These are phyloP conservation scores for Rhaphigaster nebulosa DNA, from an alignment of 2,888 invertebrate species.

Conservation along the genomic window DNA sequence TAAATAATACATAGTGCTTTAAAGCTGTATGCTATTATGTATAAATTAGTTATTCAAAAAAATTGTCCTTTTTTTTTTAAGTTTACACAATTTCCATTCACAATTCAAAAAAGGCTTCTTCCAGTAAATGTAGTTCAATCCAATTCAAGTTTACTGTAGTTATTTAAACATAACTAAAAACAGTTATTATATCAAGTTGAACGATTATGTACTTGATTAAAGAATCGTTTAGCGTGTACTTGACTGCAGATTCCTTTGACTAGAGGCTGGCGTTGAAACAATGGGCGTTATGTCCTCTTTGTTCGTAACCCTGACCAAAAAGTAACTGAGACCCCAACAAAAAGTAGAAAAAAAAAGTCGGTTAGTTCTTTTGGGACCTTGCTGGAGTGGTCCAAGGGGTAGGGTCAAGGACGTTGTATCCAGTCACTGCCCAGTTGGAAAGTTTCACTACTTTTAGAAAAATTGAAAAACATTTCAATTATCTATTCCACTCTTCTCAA, in stretches of 20 bases:
- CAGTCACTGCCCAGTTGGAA: neutral
- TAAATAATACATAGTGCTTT: no score
- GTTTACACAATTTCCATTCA: no score
- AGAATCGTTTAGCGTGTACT: neutral
- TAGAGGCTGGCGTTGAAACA: neutral
- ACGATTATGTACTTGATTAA: neutral
- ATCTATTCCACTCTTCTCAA: neutral
- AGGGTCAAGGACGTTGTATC: neutral
- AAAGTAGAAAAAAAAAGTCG: neutral
- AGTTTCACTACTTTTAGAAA: neutral
- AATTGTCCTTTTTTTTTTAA: no score
- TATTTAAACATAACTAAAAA: no score
- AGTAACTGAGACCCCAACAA: neutral
- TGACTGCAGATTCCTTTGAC: neutral
- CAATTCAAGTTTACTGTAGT: no score
- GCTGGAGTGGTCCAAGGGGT: neutral
- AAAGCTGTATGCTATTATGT: no score
- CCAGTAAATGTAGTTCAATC: no score
- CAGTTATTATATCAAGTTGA: no score
- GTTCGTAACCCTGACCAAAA: neutral
- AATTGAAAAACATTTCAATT: neutral
- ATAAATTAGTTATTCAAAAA: no score
- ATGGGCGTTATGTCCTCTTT: neutral
- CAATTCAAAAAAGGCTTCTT: no score
- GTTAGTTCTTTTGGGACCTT: conserved; percentile 6